Percentiles rank a stretch among this genome's conserved stretches.
Conservation (phyloP, 2,113 vertebrate species). For the Stigmatopora argus region DNA sequence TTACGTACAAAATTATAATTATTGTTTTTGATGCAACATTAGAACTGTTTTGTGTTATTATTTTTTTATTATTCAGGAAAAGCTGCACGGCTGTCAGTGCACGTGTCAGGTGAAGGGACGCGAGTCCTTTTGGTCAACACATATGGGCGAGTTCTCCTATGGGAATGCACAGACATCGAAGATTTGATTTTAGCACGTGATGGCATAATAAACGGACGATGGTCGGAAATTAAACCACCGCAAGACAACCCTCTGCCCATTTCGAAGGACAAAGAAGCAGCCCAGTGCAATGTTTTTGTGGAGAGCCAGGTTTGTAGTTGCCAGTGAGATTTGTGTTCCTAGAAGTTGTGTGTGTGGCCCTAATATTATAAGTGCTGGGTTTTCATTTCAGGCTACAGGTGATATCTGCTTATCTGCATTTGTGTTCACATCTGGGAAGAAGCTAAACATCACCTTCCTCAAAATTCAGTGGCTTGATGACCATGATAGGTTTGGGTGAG, state of each 20-base stretch:
- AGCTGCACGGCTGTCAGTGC: conserved; percentile 67
- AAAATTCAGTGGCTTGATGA: conserved; percentile 78
- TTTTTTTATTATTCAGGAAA: conserved; percentile 55
- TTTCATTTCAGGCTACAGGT: conserved; percentile 71
- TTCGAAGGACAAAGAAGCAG: conserved; percentile 79
- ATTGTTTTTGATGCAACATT: no score
- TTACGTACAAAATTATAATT: no score
- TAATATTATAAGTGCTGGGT: neutral
- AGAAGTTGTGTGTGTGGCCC: neutral
- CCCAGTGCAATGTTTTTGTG: conserved; percentile 74
- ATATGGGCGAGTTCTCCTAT: conserved; percentile 78
- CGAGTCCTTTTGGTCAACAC: conserved; percentile 70
- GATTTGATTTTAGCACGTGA: conserved; percentile 54
- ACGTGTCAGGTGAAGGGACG: conserved; percentile 79
- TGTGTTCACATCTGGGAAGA: conserved; percentile 75
- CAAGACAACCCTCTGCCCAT: conserved; percentile 74
- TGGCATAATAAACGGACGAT: conserved; percentile 65
- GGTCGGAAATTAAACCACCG: conserved; percentile 75
- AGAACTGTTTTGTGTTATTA: no score
- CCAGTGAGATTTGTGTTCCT: neutral
- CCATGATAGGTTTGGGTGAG: conserved; percentile 68
- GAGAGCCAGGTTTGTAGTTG: conserved; percentile 75
- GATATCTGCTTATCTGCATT: conserved; percentile 84
- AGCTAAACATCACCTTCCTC: conserved; percentile 77
- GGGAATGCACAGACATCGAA: conserved; percentile 75